These are phyloP conservation scores for Anas georgica DNA, from an alignment of 2,797 vertebrate species.

Conservation along the genomic window DNA sequence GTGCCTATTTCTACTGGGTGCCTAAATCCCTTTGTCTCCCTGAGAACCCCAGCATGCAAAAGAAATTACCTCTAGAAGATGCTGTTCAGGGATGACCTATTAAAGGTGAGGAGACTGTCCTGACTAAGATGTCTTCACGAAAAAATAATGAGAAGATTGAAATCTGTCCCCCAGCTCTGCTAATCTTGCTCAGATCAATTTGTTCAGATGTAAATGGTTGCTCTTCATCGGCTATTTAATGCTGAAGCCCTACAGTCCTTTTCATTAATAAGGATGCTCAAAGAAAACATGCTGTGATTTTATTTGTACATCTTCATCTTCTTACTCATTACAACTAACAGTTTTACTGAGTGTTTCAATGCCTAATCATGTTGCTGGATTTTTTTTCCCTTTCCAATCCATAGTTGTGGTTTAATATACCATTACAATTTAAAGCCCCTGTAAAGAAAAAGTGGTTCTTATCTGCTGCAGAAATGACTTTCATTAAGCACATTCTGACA, in stretches of 20 bases:
- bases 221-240: conserved; percentile 8
- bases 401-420: conserved; percentile 63
- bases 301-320: conserved; percentile 69
- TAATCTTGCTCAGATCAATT: conserved; percentile 44
- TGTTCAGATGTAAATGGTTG: neutral
- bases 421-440: conserved; percentile 71
- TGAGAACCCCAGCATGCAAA: neutral
- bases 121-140: neutral
- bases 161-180: conserved; percentile 51
- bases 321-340: conserved; percentile 65
- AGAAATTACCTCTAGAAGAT: neutral
- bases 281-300: conserved; percentile 63
- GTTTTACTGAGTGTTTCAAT: conserved; percentile 60
- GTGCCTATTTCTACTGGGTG: neutral
- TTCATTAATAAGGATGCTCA: conserved; percentile 51
- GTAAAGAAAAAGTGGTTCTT: conserved; percentile 66
- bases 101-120: neutral
- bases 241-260: conserved; percentile 29
- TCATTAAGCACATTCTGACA: conserved; percentile 55
- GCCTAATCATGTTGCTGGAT: conserved; percentile 40
- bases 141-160: neutral
- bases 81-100: neutral
- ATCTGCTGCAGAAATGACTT: conserved; percentile 70
- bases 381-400: conserved; percentile 39
- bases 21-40: neutral